Base-by-base conservation (phyloP, 2,113 vertebrate species). In the Bufo bufo region DNA sequence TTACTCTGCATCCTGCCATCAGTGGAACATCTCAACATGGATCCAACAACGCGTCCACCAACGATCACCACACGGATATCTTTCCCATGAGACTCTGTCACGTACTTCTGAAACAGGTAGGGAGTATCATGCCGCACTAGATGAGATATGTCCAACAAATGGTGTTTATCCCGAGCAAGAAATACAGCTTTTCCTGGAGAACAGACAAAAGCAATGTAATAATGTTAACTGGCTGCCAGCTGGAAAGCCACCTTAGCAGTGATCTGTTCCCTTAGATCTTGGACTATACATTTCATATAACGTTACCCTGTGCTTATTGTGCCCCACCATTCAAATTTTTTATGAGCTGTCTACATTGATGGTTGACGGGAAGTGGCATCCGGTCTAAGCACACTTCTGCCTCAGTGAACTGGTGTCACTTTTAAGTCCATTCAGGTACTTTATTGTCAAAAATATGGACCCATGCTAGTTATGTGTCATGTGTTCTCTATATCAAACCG, bases 1-100 rank as follows among this genome's bases (percentile, higher is more conserved):
- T 97, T 98, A 93, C 97, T 97, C 88, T 98, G 97, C 97, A 98
- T 98, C 63, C 97, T 96, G 14, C 97, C 97, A 0, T 98, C 97
- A 0, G 97, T 97, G 89, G 97, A 97, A 90, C 96, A 97, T 90
- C 97, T 96, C 12, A 97, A 92, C 97, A 98, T 97, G 7, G 97
- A 97, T 89, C 97, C 97, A 2, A 98, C 96, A 89, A 98, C 94
- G 13, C 94, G 94, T 63, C 96, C 97, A 0, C 97, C 97, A 2
- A 97, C 97, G 80, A 98, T 94, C 23, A 98, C 96, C 92, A 97
- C 97, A 0, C 97, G 95, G 86, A 98, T 95, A 6, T 97, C 97
- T 4, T 96, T 95, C 11, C 97, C 97, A 0, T 98, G 97, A 0
- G 96, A 97, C 91, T 98, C 97, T 91, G 97, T 97, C 89, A 98